Percentiles rank a stretch among this genome's conserved stretches.
phyloP scores from a whole-genome alignment of 2,888 invertebrate genomes.

The Bugulina stolonifera region DNA sequence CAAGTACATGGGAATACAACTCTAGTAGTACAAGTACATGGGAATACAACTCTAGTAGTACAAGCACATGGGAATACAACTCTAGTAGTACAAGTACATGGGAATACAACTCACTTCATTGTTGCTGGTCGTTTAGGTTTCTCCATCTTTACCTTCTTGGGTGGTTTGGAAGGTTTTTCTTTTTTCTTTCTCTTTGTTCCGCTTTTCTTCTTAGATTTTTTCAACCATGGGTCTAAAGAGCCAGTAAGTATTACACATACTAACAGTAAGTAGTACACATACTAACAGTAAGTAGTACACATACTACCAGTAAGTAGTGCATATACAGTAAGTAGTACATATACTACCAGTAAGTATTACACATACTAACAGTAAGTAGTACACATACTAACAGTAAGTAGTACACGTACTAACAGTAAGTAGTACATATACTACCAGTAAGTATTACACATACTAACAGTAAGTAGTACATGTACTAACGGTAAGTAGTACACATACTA shows the following conservation, averaged over 20 bases:
- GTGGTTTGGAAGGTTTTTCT: slow-evolving; percentile 47
- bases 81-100: too few species aligned
- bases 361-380: neutral
- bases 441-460: neutral
- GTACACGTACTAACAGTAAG: neutral
- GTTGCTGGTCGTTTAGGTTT: neutral
- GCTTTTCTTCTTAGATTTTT: slow-evolving; percentile 51
- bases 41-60: too few species aligned
- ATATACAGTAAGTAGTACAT: neutral
- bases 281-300: neutral
- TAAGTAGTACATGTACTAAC: neutral
- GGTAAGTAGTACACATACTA: too few species aligned
- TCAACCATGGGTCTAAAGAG: slow-evolving; percentile 69
- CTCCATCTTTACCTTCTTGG: neutral
- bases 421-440: too few species aligned
- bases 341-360: neutral
- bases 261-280: neutral
- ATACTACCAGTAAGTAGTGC: neutral
- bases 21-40: too few species aligned
- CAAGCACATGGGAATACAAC: too few species aligned
- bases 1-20: too few species aligned
- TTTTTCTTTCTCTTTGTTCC: slow-evolving; percentile 54
- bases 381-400: neutral
- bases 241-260: neutral
- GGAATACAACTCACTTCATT: neutral